Evolutionary conservation across 2,113 vertebrate genomes (phyloP), one percentile per base, ranked within the genome.

Genomic region (Syngnathus typhle): DNA sequence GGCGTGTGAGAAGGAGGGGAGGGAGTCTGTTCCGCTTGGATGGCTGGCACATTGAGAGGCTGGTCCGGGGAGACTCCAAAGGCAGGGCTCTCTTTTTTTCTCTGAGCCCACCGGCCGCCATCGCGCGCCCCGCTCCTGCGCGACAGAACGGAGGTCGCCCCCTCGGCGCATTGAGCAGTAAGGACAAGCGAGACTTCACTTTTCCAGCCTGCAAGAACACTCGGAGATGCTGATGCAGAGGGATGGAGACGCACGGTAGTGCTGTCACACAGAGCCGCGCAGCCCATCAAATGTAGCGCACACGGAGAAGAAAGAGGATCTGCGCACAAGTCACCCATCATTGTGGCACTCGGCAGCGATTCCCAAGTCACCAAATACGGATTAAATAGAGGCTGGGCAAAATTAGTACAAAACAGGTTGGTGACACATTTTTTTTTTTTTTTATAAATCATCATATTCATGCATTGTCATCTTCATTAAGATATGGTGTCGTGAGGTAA

Each of bases 1-100:
- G 69, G 85, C 60, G 87, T 84, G 32, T 37, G 18, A 55, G 56
- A 13, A 47, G 61, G 74, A 86, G 82, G 38, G 55, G 72, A 67
- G 52, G 76, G 65, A 55, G 84, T 74, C 74, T 76, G 89, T 92
- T 92, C 89, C 88, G 91, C 92, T 91, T 91, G 85, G 84, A 85
- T 91, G 91, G 88, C 80, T 76, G 70, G 75, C 64, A 63, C 81
- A 76, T 80, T 73, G 52, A 64, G 86, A 81, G 75, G 69, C 88
- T 90, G 54, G 75, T 80, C 55, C 49, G 51, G 19, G 80, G 52
- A 77, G 76, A 68, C 73, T 76, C 74, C 75, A 73, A 67, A 79
- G 73, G 74, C 83, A 73, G 13, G 71, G 1, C 73, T 68, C 37
- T 68, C 3, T 61, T 49, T 54, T 54, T 38, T 49, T 61, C 27